Percentiles rank a stretch among this genome's conserved stretches.
These are phyloP conservation scores for Lithobates pipiens DNA, from an alignment of 2,797 vertebrate genomes.

Conservation along the genomic window DNA sequence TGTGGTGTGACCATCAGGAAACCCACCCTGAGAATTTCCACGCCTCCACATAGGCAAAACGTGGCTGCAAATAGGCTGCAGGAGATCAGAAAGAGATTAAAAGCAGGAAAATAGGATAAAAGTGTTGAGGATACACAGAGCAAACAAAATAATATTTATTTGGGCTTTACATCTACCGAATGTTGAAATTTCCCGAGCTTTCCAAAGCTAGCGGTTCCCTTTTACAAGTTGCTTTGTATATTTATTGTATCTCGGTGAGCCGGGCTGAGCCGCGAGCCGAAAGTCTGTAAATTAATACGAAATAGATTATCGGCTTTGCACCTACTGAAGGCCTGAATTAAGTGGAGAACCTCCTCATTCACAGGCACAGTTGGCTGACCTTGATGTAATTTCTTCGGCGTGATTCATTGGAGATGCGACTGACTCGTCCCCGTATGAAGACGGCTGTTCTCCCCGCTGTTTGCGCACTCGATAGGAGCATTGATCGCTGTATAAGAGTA, in stretches of 20 bases:
- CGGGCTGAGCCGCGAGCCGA: neutral
- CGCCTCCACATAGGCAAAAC: no score
- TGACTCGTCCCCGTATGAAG: neutral
- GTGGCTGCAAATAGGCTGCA: no score
- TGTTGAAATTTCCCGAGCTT: no score
- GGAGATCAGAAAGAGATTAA: no score
- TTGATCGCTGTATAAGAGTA: slow-evolving; percentile 26
- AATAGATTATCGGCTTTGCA: neutral
- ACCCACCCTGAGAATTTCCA: no score
- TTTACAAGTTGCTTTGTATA: neutral
- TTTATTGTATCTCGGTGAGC: neutral
- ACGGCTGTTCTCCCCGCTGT: neutral
- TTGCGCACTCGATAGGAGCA: neutral
- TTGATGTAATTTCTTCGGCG: neutral
- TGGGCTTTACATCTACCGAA: no score
- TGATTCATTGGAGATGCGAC: neutral
- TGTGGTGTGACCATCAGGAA: no score
- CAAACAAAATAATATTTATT: no score
- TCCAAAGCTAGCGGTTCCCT: neutral
- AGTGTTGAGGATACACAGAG: no score
- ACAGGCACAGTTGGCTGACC: neutral
- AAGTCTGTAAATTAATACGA: neutral
- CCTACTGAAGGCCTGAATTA: neutral
- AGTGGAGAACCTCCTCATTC: neutral
- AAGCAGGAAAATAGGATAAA: no score